These are phyloP conservation scores for Halcyon leucocephala DNA, from an alignment of 2,797 vertebrate species.

Conservation along the genomic window DNA sequence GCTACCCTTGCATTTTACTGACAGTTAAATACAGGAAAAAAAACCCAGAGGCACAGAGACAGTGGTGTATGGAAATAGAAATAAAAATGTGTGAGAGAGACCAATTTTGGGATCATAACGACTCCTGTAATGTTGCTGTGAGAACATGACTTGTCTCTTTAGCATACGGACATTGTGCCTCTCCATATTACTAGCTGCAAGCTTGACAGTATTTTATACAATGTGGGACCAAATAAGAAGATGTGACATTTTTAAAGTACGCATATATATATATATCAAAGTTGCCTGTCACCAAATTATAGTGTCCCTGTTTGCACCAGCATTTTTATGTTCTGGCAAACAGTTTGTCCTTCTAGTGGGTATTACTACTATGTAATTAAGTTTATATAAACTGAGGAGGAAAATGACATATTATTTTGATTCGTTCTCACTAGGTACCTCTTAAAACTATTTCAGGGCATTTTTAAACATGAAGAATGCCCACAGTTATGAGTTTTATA, in stretches of 20 bases:
- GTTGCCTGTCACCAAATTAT: not conserved
- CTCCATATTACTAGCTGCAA: not conserved
- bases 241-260: not conserved
- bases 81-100: not conserved
- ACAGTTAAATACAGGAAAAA: not conserved
- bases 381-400: conserved; percentile 5
- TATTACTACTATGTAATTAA: not conserved
- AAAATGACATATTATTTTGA: not conserved
- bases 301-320: not conserved
- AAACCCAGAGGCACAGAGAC: not conserved
- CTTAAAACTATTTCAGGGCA: not conserved
- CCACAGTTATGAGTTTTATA: not conserved
- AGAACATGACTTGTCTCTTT: not conserved
- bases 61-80: not conserved
- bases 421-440: not conserved
- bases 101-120: not conserved
- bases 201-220: not conserved
- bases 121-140: not conserved
- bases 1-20: not conserved
- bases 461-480: conserved; percentile 28
- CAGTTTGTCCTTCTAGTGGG: not conserved
- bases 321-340: not conserved
- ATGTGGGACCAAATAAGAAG: not conserved
- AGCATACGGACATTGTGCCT: not conserved
- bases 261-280: not conserved